A percentile compares a stretch with the other conserved stretches of the same genome.
phyloP scores from a whole-genome alignment of 37 sponge, comb jelly and placozoan genomes.

The Halichondria panicea region DNA sequence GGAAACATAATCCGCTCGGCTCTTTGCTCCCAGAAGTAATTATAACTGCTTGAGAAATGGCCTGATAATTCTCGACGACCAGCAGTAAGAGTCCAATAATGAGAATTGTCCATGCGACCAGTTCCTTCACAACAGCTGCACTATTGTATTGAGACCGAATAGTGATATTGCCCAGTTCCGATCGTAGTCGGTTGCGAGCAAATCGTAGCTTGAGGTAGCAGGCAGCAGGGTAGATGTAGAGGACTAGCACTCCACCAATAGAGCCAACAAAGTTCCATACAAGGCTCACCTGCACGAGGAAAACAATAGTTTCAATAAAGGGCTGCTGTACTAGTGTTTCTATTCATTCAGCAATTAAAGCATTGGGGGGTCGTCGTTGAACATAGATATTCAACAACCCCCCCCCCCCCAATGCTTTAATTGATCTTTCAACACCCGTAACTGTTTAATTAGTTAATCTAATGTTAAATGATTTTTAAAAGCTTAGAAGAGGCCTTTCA shows the following conservation, averaged over 20 bases:
- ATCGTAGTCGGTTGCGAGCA: neutral
- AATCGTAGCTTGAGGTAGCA: conserved; percentile 66
- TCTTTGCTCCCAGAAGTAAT: neutral
- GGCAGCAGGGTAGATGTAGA: conserved; percentile 78
- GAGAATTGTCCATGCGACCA: conserved; percentile 29
- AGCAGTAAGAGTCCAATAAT: conserved; percentile 27
- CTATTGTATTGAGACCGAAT: neutral
- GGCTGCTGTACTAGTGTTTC: too few relatives aligned
- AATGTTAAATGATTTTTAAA: too few relatives aligned
- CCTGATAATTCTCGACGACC: conserved; percentile 38
- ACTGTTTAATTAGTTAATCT: too few relatives aligned
- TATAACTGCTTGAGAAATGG: conserved; percentile 21
- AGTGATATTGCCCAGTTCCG: neutral
- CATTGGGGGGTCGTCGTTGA: too few relatives aligned
- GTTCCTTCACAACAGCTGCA: conserved; percentile 18
- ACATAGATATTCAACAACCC: too few relatives aligned
- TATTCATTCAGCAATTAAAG: too few relatives aligned
- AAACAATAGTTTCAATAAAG: too few relatives aligned
- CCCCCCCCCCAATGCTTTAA: too few relatives aligned
- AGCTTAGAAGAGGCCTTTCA: too few relatives aligned
- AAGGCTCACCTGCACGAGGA: conserved; percentile 42
- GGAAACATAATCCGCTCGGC: too few relatives aligned
- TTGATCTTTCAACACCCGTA: too few relatives aligned
- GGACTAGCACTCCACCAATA: conserved; percentile 56
- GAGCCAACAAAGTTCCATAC: conserved; percentile 86